Evolutionary conservation across 2,888 invertebrate species (phyloP), one percentile per base, ranked within the genome.

Genomic region (Rhamphomyia laevipes): DNA sequence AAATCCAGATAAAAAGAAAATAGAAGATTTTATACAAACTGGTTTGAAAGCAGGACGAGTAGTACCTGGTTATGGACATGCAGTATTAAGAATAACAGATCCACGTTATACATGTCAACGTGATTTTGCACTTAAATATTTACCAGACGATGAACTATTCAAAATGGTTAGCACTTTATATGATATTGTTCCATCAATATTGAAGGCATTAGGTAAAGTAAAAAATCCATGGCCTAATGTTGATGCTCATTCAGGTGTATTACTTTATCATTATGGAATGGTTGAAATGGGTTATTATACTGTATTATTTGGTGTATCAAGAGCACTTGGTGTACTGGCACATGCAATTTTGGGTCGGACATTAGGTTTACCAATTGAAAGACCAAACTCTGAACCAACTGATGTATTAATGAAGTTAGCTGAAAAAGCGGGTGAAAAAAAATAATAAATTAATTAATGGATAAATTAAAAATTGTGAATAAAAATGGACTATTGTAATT

Each of bases 11-110:
- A 91, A 94, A 64, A 86, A 92, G 0, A 78, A 89, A 57, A 75
- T 97, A 50, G 88, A 88, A 67, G 89, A 94, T 53, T 96, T 89
- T 74, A 88, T 93, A 66, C 90, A 88, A 88, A 90, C 88, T 68
- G 93, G 92, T 1, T 70, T 87, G 44, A 84, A 85, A 70, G 76
- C 79, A 55, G 86, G 86, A 51, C 82, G 84, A 70, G 63, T 89
- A 35, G 81, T 89, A 17, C 89, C 88, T 37, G 89, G 88, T 18
- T 90, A 86, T 63, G 88, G 89, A 2, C 88, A 89, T 67, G 89
- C 88, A 49, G 87, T 89, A 1, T 74, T 90, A 43, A 75, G 88
- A 51, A 83, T 84, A 66, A 88, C 87, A 13, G 89, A 90, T 69
- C 88, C 70, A 61, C 63, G 70, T 23, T 90, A 86, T 66, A 77